Evolutionary conservation across 2,888 invertebrate genomes (phyloP), one percentile per base, ranked within the genome.

Genomic region (Orthosia cruda): DNA sequence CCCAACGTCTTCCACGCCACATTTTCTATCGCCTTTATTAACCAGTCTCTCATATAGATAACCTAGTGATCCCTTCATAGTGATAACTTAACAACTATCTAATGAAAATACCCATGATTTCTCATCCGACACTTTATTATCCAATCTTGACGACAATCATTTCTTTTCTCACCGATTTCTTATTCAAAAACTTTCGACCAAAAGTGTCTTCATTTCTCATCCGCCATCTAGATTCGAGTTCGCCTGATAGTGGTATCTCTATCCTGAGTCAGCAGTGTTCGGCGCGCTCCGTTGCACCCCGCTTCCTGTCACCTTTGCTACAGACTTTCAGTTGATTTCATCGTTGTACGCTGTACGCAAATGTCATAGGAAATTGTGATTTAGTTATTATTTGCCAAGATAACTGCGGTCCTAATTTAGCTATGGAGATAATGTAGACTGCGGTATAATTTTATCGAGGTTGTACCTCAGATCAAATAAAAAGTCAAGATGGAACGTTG

Each of bases 281-380:
- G 91, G 89, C 91, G 89, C 94, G 95, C 94, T 94, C 92, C 91
- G 94, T 91, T 95, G 94, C 95, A 91, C 94, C 87, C 92, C 92
- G 93, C 93, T 96, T 96, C 95, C 96, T 95, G 95, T 95, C 95
- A 95, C 96, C 96, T 96, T 95, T 95, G 92, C 94, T 93, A 93
- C 94, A 88, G 87, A 94, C 95, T 94, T 94, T 95, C 94, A 95
- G 95, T 94, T 95, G 95, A 96, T 95, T 95, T 95, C 95, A 94
- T 95, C 94, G 93, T 92, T 93, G 91, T 93, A 93, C 92, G 92
- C 91, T 80, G 93, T 94, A 93, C 92, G 91, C 92, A 94, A 94
- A 94, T 94, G 93, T 92, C 92, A 91, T 89, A 87, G 88, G 87
- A 89, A 90, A 91, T 92, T 78, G 80, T 72, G 63, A 58, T 81